Evolutionary conservation across 1,140 invertebrate species (phyloP), one percentile per base, ranked within the genome.

Genomic region (Sycobia sp.): DNA sequence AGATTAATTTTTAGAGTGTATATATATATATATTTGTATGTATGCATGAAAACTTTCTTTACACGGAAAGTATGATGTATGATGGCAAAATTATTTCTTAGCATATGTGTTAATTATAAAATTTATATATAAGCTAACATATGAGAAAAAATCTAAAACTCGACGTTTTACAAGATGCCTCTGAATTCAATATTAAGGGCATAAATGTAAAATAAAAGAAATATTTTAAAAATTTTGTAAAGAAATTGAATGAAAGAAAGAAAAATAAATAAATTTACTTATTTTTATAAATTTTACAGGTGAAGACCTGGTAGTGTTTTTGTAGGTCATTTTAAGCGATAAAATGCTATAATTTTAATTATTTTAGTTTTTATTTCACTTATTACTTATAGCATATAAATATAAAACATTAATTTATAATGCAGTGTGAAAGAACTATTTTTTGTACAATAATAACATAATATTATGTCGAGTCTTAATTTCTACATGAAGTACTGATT

Each of bases 21-120:
- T 65, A 65, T 64, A 64, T 58, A 53, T 53, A n/a, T n/a, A n/a
- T n/a, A n/a, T 51, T 51, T 60, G 25, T 60, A 51, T 63, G 61
- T 50, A 63, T 57, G 44, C 54, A 63, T 63, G 36, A n/a, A 36
- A 62, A 14, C n/a, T 56, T 62, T 56, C 13, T 34, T 22, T 39
- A 29, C 27, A 55, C 39, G 29, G 22, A 20, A 62, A 38, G 34
- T 47, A 47, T 46, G 23, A 16, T 56, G 34, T 49, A 27, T 46
- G n/a, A 44, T 54, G 25, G 36, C 16, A 50, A 41, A 16, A 53
- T 49, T 43, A 22, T 44, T 27, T 39, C 53, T 53, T 43, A 54
- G 49, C 23, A 41, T 44, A 44, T 43, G 38, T 13, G 47, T 60
- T 53, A 53, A 23, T 53, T 27, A 53, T 53, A 53, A 34, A 51